phyloP scores from a whole-genome alignment of 2,888 invertebrate species.

The Nomada ruficornis region DNA sequence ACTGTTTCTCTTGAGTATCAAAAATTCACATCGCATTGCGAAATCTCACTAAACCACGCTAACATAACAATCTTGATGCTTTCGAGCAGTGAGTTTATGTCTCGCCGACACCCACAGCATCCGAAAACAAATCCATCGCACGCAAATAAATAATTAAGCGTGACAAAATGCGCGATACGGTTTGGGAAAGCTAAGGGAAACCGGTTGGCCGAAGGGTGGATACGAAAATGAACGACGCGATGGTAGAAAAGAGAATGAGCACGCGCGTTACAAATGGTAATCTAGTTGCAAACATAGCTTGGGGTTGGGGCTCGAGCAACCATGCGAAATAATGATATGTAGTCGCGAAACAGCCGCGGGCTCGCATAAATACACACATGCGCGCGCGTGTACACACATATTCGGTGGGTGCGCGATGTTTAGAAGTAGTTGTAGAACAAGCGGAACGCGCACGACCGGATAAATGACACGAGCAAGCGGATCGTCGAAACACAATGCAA shows the following conservation, averaged over 20 bases:
- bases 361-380: conserved; percentile 37
- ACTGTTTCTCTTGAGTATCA: too few relatives aligned
- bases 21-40: too few relatives aligned
- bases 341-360: conserved; percentile 77
- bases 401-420: conserved; percentile 18
- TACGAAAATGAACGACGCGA: conserved; percentile 15
- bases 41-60: too few relatives aligned
- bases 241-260: conserved; percentile 29
- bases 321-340: conserved; percentile 83
- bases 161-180: conserved; percentile 39
- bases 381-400: conserved; percentile 18
- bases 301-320: conserved; percentile 78
- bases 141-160: conserved; percentile 67
- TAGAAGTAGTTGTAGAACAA: conserved; percentile 49
- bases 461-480: conserved; percentile 31
- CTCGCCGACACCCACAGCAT: too few relatives aligned
- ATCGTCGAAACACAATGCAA: conserved; percentile 30
- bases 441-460: conserved; percentile 32
- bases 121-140: not conserved
- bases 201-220: conserved; percentile 7
- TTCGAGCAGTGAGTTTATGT: too few relatives aligned
- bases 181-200: conserved; percentile 14
- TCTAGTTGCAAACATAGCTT: conserved; percentile 75
- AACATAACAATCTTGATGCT: too few relatives aligned
- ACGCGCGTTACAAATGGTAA: conserved; percentile 68